These are phyloP conservation scores for Tachysurus vachellii DNA, from an alignment of 2,113 vertebrate genomes.

Conservation along the genomic window DNA sequence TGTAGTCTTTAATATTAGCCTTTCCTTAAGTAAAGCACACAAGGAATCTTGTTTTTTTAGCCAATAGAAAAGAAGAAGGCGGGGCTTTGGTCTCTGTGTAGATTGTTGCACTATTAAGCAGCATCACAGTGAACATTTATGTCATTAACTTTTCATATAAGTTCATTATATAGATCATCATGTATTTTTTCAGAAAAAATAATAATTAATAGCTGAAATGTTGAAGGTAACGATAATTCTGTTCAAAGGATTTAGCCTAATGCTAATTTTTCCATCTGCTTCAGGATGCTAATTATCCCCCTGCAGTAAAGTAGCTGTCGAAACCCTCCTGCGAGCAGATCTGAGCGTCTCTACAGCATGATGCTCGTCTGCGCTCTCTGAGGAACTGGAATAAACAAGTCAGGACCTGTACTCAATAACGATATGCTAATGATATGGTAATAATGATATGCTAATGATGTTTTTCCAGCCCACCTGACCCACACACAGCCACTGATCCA, in stretches of 20 bases:
- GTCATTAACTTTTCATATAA: too few relatives aligned
- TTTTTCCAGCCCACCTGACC: slow-evolving; percentile 45
- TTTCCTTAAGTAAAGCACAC: too few relatives aligned
- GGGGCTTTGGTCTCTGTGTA: not conserved
- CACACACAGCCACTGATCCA: slow-evolving; percentile 42
- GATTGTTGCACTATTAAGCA: not conserved
- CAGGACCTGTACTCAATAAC: slow-evolving; percentile 31
- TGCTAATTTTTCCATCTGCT: not conserved
- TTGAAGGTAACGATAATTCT: too few relatives aligned
- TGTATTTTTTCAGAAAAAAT: not conserved
- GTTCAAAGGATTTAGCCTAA: not conserved
- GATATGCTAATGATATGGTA: slow-evolving; percentile 48
- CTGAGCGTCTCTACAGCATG: not conserved
- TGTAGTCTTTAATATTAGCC: too few relatives aligned
- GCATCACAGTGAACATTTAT: not conserved
- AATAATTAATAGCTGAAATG: too few relatives aligned
- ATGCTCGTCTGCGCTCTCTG: not conserved
- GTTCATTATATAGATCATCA: not conserved
- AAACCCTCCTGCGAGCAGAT: not conserved
- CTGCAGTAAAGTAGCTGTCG: not conserved
- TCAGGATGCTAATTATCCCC: not conserved
- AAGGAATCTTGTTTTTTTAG: not conserved
- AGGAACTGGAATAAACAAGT: slow-evolving; percentile 39
- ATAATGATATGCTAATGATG: slow-evolving; percentile 45
- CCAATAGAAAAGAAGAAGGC: not conserved